Evolutionary conservation across 2,113 vertebrate species (phyloP), one percentile per base, ranked within the genome.

Genomic region (Ariopsis seemanni): DNA sequence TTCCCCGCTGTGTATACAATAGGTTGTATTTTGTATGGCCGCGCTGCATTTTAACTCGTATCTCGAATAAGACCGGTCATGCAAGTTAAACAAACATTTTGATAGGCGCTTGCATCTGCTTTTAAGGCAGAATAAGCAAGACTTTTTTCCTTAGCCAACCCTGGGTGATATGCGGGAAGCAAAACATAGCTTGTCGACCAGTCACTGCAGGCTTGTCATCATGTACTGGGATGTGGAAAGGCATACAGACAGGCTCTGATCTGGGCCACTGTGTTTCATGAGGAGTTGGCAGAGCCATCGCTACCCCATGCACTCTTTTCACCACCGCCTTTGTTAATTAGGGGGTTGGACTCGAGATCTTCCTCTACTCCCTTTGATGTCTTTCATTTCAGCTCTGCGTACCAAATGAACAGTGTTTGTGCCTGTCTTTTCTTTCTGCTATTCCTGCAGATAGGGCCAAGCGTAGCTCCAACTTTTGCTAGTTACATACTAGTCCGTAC

Each of bases 291-390:
- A 96, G 91, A 93, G 91, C 94, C 92, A 92, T 92, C 94, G 92
- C 95, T 93, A 94, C 93, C 95, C 95, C 93, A 95, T 95, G 95
- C 96, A 94, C 96, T 96, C 96, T 96, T 97, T 97, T 97, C 96
- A 97, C 95, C 95, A 95, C 95, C 94, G 96, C 95, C 95, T 96
- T 94, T 90, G 92, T 95, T 97, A 97, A 97, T 97, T 97, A 97
- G 95, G 96, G 95, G 96, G 96, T 96, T 94, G 96, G 95, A 95
- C 96, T 96, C 94, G 93, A 93, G 94, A 91, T 94, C 93, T 94
- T 92, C 93, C 91, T 95, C 93, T 84, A 85, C 50, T 86, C 84
- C 87, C 57, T 96, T 95, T 96, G 93, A 95, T 94, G 94, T 93
- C 74, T 90, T 92, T 89, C 75, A 69, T 69, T 71, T 50, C 58